phyloP scores from a whole-genome alignment of 2,113 vertebrate species.

The Brachyhypopomus occidentalis region DNA sequence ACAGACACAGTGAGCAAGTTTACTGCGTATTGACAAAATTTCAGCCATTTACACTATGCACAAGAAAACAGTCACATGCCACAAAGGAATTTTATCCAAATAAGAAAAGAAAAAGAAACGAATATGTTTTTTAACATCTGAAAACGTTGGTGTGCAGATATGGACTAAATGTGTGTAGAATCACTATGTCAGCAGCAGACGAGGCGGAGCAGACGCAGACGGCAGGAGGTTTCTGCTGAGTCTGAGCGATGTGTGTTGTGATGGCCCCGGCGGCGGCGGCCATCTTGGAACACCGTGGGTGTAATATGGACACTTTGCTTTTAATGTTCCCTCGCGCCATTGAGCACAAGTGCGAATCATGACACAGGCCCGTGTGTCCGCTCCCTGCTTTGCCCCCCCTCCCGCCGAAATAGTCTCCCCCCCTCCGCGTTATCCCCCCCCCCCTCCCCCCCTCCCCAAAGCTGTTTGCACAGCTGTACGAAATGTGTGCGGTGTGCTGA shows the following conservation, averaged over 20 bases:
- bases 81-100: background rate
- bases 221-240: background rate
- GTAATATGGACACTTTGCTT: slow-evolving; percentile 55
- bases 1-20: background rate
- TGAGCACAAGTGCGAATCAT: slow-evolving; percentile 56
- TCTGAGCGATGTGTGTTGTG: slow-evolving; percentile 43
- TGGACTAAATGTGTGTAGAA: background rate
- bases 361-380: slow-evolving; percentile 17
- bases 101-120: background rate
- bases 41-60: background rate
- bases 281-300: slow-evolving; percentile 43
- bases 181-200: background rate
- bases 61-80: background rate
- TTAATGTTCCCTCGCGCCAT: slow-evolving; percentile 53
- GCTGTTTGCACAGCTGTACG: slow-evolving; percentile 61
- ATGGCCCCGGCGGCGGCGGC: slow-evolving; percentile 36
- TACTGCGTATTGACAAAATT: background rate
- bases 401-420: slow-evolving; percentile 44
- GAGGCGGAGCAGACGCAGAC: background rate
- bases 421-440: background rate
- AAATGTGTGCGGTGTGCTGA: slow-evolving; percentile 56
- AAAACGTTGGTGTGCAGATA: background rate
- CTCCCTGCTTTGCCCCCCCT: background rate
- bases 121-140: background rate
- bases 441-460: slow-evolving; percentile 17